Evolutionary conservation across 2,888 invertebrate genomes (phyloP), one percentile per base, ranked within the genome.

Genomic region (Drosophila ochracea): DNA sequence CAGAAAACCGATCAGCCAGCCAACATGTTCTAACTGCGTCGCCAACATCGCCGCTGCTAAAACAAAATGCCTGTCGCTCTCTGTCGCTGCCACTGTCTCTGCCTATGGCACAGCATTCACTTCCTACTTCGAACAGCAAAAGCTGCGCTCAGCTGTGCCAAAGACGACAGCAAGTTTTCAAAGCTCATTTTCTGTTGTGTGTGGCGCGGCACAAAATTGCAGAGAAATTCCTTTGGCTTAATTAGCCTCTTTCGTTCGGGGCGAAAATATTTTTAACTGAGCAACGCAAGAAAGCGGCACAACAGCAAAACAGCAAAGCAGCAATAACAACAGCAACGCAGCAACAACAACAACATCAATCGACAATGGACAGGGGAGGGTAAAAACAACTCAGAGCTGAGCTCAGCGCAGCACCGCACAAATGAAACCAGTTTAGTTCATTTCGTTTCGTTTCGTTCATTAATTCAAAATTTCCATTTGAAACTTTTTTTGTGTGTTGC

Each of bases 401-500:
- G 81, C 74, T 80, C 83, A 83, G 80, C 80, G 74, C 80, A 87
- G 75, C 77, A 88, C 79, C 86, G 83, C 83, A 83, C 84, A 84
- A 91, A 87, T 87, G 87, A 91, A 91, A 91, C 91, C 90, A 91
- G 91, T 89, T 91, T 89, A 91, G 89, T 91, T 91, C 86, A 89
- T 89, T 89, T 89, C 88, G 90, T 90, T 88, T 90, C 90, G 89
- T 90, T 84, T 89, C 91, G 90, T 92, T 92, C 92, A 92, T 92
- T 92, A 92, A 91, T 90, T 91, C 88, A 84, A 90, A 92, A 92
- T 91, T 92, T 92, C 91, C 91, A 92, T 92, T 91, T 91, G 85
- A 91, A 92, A 91, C 90, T 90, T 92, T 91, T 84, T 90, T 80
- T 76, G 72, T 74, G 80, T 76, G 25, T 47, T 47, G 66, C 73